Conservation (phyloP, 2,888 invertebrate species). For the Andrena praecox region DNA sequence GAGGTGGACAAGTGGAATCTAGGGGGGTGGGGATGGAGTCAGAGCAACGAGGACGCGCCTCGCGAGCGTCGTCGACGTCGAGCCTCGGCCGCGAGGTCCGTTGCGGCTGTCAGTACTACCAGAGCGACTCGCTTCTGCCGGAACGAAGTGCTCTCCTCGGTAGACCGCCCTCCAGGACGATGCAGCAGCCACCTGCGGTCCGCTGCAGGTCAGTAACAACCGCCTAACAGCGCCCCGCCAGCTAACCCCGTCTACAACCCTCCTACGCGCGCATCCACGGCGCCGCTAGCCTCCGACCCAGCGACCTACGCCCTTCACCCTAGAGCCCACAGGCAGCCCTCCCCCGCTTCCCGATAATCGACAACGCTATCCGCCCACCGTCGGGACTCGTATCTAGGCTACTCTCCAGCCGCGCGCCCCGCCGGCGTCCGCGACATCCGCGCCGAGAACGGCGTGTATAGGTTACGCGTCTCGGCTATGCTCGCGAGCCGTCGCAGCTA, state of each 20-base stretch:
- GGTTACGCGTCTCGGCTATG: constrained; percentile 60
- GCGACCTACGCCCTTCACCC: not conserved
- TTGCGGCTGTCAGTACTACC: constrained; percentile 94
- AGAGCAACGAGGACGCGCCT: constrained; percentile 90
- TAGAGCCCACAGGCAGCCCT: no score
- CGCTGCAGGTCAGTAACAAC: constrained; percentile 77
- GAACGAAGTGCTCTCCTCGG: constrained; percentile 90
- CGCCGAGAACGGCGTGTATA: constrained; percentile 16
- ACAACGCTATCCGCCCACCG: not conserved
- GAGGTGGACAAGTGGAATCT: constrained; percentile 86
- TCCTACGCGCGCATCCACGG: not conserved
- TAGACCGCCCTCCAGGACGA: constrained; percentile 88
- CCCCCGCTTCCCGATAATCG: no score
- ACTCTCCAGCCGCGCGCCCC: not conserved
- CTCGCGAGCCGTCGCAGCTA: constrained; percentile 75
- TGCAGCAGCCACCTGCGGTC: constrained; percentile 80
- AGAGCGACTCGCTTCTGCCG: constrained; percentile 92
- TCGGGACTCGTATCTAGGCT: constrained; percentile 13
- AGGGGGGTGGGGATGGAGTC: constrained; percentile 88
- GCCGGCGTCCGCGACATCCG: not conserved
- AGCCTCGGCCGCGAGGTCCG: constrained; percentile 90
- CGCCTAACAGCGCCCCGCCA: no score
- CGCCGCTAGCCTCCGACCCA: not conserved
- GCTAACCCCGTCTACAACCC: not conserved
- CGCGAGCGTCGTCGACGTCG: constrained; percentile 88